Conservation (phyloP, 2,888 invertebrate species). For the Lottia scabra region DNA sequence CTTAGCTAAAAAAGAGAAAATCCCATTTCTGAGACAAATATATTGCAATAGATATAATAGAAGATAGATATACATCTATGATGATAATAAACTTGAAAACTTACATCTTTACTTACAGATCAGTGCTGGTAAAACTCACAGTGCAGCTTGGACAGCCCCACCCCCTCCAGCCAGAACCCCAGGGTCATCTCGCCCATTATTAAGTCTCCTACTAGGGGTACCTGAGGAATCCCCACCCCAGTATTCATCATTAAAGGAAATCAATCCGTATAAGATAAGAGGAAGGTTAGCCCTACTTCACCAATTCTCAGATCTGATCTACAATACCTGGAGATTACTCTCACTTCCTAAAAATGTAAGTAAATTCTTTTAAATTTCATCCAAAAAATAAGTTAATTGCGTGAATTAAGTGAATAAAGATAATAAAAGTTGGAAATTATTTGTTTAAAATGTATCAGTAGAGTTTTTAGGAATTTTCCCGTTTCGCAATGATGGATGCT, state of each 20-base stretch:
- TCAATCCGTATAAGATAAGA: slow-evolving; percentile 72
- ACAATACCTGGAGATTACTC: slow-evolving; percentile 73
- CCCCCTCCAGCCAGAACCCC: slow-evolving; percentile 70
- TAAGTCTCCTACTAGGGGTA: slow-evolving; percentile 69
- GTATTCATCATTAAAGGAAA: slow-evolving; percentile 73
- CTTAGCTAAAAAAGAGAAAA: too few relatives aligned
- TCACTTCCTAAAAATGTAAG: slow-evolving; percentile 51
- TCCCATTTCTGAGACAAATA: too few relatives aligned
- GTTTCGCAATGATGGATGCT: too few relatives aligned
- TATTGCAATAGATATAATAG: too few relatives aligned
- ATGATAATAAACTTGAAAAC: neutral
- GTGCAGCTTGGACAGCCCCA: slow-evolving; percentile 76
- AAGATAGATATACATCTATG: neutral
- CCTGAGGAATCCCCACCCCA: slow-evolving; percentile 74
- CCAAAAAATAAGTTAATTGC: too few relatives aligned
- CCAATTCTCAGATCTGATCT: slow-evolving; percentile 76
- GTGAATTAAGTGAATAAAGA: too few relatives aligned
- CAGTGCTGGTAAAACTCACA: slow-evolving; percentile 76
- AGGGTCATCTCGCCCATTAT: slow-evolving; percentile 71
- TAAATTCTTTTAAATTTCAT: neutral
- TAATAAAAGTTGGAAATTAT: too few relatives aligned
- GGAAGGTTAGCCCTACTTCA: slow-evolving; percentile 74
- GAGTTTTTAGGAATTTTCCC: too few relatives aligned
- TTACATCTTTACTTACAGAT: slow-evolving; percentile 67
- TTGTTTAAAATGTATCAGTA: too few relatives aligned